Evolutionary conservation across 2,888 invertebrate genomes (phyloP).

Genomic region (Synergus japonicus): DNA sequence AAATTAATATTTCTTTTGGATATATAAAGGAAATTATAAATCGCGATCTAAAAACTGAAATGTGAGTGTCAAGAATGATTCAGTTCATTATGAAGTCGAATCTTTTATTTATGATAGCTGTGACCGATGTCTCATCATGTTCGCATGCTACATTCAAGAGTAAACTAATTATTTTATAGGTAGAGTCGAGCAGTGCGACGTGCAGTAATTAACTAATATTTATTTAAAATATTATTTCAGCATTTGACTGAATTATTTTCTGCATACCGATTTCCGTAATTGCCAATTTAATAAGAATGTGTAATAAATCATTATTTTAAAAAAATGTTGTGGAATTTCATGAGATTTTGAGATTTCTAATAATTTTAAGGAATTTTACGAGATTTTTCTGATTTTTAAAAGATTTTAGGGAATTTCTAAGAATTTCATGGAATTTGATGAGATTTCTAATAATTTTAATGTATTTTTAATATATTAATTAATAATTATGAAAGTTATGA

Average conservation of each 20-base stretch:
- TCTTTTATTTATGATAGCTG: slow-evolving; percentile 46
- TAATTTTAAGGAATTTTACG: too few species aligned
- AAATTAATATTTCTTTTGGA: neutral
- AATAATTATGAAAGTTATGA: too few species aligned
- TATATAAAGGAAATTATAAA: neutral
- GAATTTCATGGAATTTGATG: too few species aligned
- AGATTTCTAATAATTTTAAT: too few species aligned
- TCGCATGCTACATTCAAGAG: slow-evolving; percentile 67
- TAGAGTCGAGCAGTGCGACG: slow-evolving; percentile 61
- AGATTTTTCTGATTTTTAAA: too few species aligned
- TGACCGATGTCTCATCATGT: slow-evolving; percentile 52
- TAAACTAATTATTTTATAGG: slow-evolving; percentile 50
- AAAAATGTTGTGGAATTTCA: too few species aligned
- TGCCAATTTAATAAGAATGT: too few species aligned
- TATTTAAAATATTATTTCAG: neutral
- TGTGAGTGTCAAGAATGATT: slow-evolving; percentile 44
- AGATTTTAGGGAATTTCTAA: too few species aligned
- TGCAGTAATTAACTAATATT: slow-evolving; percentile 57
- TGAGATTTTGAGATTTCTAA: too few species aligned
- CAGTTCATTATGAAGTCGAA: slow-evolving; percentile 28
- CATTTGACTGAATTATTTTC: neutral
- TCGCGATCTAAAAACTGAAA: slow-evolving; percentile 4
- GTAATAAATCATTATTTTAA: too few species aligned
- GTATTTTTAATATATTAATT: too few species aligned
- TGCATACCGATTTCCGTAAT: neutral